Conservation (phyloP, 2,113 vertebrate genomes). For the Antennarius striatus region DNA sequence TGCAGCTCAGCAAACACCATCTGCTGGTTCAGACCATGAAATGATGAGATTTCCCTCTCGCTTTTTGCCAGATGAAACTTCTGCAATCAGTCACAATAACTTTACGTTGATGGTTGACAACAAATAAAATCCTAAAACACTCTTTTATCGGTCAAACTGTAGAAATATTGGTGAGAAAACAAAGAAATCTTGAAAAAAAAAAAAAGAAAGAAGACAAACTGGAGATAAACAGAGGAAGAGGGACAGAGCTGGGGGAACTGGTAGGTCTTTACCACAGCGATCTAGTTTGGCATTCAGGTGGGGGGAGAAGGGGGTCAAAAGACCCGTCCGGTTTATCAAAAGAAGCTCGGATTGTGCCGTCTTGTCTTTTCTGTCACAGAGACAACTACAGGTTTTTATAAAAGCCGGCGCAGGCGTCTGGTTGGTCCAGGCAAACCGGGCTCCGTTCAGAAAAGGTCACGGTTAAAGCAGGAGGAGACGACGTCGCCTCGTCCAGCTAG, state of each 20-base stretch:
- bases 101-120: too few relatives aligned
- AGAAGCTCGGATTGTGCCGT: slow-evolving; percentile 27
- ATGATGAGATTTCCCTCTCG: neutral
- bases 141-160: slow-evolving; percentile 27
- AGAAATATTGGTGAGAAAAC: neutral
- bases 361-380: slow-evolving; percentile 10
- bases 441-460: slow-evolving; percentile 12
- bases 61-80: too few relatives aligned
- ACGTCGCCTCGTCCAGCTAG: neutral
- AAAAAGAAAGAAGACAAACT: neutral
- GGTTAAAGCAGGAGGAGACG: slow-evolving; percentile 5
- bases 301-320: neutral
- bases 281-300: neutral
- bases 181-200: slow-evolving; percentile 6
- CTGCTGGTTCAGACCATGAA: neutral
- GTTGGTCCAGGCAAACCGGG: neutral
- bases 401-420: slow-evolving; percentile 1
- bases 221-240: neutral
- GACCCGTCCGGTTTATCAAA: neutral
- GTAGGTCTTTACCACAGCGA: neutral
- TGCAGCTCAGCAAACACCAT: neutral
- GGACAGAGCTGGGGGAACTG: neutral
- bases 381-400: neutral
- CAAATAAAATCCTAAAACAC: neutral
- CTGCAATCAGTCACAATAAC: too few relatives aligned